A percentile compares a stretch with the other conserved stretches of the same genome.
Conservation (phyloP, 1,140 invertebrate genomes). For the Metaphire vulgaris region DNA sequence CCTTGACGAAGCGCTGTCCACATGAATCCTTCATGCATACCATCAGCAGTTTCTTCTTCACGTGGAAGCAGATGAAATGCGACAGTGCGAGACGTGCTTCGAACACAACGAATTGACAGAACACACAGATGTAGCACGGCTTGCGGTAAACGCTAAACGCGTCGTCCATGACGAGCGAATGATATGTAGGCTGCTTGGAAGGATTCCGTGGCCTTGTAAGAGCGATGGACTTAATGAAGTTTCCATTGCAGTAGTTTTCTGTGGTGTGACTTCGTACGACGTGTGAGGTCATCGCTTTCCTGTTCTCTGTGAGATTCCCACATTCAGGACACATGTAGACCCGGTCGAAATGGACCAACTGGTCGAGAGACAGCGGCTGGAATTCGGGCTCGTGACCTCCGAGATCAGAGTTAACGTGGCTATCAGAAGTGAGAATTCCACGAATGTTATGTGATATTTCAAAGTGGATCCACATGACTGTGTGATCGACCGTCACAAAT, state of each 20-base stretch:
- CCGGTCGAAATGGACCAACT: neutral
- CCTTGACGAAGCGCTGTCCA: neutral
- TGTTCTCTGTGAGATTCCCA: neutral
- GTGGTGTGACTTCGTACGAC: neutral
- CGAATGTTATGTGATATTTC: neutral
- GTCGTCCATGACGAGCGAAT: neutral
- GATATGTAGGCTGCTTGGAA: neutral
- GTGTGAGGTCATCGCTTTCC: neutral
- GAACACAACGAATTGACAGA: neutral
- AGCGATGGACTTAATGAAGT: neutral
- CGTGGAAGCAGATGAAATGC: neutral
- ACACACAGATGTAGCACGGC: neutral
- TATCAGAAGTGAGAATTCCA: neutral
- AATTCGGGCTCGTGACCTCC: neutral
- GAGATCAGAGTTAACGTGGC: neutral
- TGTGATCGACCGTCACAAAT: neutral
- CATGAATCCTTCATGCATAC: neutral
- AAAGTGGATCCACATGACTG: neutral
- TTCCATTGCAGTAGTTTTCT: neutral
- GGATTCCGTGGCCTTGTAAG: neutral
- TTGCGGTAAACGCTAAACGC: neutral
- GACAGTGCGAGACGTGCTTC: neutral
- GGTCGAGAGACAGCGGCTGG: neutral
- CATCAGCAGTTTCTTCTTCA: neutral
- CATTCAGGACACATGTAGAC: neutral